These are phyloP conservation scores for Drosophila nannoptera DNA, from an alignment of 1,140 invertebrate species.

Conservation along the genomic window DNA sequence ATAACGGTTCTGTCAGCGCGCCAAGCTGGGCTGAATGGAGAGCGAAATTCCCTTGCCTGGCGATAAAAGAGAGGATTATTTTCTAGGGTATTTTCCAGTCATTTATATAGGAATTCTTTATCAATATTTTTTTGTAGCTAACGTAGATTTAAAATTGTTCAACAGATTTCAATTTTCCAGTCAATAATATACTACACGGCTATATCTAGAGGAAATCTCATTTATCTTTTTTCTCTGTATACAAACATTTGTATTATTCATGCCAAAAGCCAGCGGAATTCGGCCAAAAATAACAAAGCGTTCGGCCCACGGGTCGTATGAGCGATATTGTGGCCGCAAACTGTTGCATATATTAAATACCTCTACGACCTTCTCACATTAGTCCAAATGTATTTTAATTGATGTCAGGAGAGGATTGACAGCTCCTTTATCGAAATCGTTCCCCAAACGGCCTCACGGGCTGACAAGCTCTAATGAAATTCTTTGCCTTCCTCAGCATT, in stretches of 20 bases:
- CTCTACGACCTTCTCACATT: slow-evolving; percentile 2
- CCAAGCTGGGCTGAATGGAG: background rate
- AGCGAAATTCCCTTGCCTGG: too few relatives aligned
- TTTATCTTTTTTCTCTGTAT: too few relatives aligned
- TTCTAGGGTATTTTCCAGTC: slow-evolving; percentile 1
- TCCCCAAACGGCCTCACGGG: background rate
- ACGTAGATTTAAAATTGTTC: slow-evolving; percentile 16
- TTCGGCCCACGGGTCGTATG: slow-evolving; percentile 34
- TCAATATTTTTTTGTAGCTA: background rate
- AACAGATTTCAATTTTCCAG: slow-evolving; percentile 27
- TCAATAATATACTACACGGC: slow-evolving; percentile 2
- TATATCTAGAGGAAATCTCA: too few relatives aligned
- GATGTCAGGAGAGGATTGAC: background rate
- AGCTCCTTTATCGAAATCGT: background rate
- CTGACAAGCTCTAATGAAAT: slow-evolving; percentile 52
- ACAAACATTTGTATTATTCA: slow-evolving; percentile 26
- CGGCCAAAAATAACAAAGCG: background rate
- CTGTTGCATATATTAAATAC: slow-evolving; percentile 32
- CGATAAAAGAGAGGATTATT: background rate
- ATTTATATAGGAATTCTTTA: background rate
- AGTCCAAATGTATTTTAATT: background rate
- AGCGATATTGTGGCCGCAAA: slow-evolving; percentile 22
- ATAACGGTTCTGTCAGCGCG: background rate
- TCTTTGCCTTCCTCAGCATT: background rate
- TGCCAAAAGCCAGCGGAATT: slow-evolving; percentile 39